Conservation (phyloP, 2,113 vertebrate genomes). For the Ovis aries region ARS-UI_Ramb_v3.0 NC_056056.1:191609501-191610000, state of each 20-base stretch:
- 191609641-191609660: neutral
- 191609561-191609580: neutral
- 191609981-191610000: neutral
- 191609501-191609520: neutral
- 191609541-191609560: neutral
- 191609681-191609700: neutral
- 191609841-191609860: slow-evolving; percentile 34
- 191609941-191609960: neutral
- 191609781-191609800: slow-evolving; percentile 21
- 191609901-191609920: slow-evolving; percentile 19
- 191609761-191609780: neutral
- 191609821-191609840: slow-evolving; percentile 28
- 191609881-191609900: slow-evolving; percentile 48
- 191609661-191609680: neutral
- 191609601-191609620: neutral
- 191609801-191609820: slow-evolving; percentile 26
- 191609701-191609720: neutral
- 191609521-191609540: neutral
- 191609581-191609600: neutral
- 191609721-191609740: neutral
- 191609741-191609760: neutral
- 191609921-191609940: neutral
- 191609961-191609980: neutral
- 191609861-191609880: slow-evolving; percentile 25
- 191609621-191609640: neutral